Conservation (phyloP, 2,113 vertebrate species). For the Nycticebus coucang region DNA sequence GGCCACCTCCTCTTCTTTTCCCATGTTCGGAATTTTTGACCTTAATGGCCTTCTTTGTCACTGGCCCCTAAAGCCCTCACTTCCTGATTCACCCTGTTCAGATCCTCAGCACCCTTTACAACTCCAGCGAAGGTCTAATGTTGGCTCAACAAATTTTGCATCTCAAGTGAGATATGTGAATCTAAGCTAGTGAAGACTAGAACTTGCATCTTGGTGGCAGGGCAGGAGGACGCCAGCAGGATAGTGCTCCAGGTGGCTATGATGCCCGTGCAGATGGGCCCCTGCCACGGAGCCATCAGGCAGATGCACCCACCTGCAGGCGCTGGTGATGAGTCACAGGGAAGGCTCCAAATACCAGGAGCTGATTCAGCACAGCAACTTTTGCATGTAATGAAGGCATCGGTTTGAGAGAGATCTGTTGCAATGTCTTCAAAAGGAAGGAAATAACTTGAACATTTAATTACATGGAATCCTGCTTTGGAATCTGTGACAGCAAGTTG, state of each 20-base stretch:
- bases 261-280: background rate
- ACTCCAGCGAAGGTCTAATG: background rate
- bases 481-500: background rate
- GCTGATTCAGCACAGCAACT: background rate
- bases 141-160: background rate
- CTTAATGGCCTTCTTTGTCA: background rate
- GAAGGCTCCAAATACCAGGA: background rate
- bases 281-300: fast-evolving
- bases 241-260: too few relatives aligned
- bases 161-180: background rate
- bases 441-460: background rate
- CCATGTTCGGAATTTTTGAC: background rate
- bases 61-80: fast-evolving
- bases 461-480: background rate
- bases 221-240: background rate
- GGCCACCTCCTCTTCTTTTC: background rate
- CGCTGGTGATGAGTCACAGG: fast-evolving
- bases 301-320: background rate
- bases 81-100: background rate
- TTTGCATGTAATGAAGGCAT: background rate
- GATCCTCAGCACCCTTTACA: background rate
- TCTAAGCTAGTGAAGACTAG: background rate
- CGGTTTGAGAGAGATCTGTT: background rate
- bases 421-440: background rate
- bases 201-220: background rate